These are phyloP conservation scores for Conus ventricosus DNA, from an alignment of 1,140 invertebrate genomes.

Conservation along the genomic window DNA sequence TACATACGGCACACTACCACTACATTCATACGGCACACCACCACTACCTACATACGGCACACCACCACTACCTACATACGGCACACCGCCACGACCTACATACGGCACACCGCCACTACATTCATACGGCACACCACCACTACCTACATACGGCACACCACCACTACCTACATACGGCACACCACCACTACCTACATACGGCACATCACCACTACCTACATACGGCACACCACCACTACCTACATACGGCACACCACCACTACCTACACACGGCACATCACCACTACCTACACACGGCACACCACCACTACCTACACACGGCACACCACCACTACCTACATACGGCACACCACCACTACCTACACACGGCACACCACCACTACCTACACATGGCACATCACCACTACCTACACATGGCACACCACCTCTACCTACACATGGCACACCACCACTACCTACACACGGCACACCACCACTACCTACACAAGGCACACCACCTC, in stretches of 20 bases:
- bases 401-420: background rate
- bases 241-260: background rate
- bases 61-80: too few species aligned
- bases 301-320: too few species aligned
- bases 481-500: background rate
- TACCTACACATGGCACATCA: background rate
- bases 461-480: too few species aligned
- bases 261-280: background rate
- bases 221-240: too few species aligned
- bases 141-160: background rate
- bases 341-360: background rate
- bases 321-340: too few species aligned
- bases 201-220: background rate
- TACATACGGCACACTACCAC: too few species aligned
- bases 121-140: background rate
- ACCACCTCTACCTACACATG: background rate
- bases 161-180: too few species aligned
- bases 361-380: background rate
- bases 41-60: too few species aligned
- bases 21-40: too few species aligned
- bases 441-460: background rate
- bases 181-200: background rate
- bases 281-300: too few species aligned
- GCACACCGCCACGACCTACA: constrained; percentile 70
- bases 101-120: background rate